Base-by-base conservation (phyloP, 2,888 invertebrate genomes). In the Saturnia pavonia region DNA sequence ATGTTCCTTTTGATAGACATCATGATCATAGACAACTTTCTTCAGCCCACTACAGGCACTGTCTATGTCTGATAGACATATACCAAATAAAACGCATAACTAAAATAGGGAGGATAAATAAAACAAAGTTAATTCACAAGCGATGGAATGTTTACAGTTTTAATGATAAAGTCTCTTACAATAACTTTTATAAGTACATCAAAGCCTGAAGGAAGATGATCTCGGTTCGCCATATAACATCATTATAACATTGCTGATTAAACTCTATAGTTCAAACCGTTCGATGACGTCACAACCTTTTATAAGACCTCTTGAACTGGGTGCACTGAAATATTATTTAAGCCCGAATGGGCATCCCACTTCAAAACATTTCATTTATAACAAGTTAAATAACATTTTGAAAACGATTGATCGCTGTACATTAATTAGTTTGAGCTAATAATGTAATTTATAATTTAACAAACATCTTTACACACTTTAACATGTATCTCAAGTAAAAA, bases 71-170 rank as follows among this genome's bases (percentile, higher is more conserved):
- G 48, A 19, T 6, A 19, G n/a, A n/a, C n/a, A n/a, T 11, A n/a
- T 9, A 19, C 0, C 8, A 51, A n/a, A 27, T 14, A 0, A 60
- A 4, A 60, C 27, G 0, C 11, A 25, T 25, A 2, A 34, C n/a
- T 22, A 14, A 57, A 45, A 65, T 8, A 22, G 40, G n/a, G 66
- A 22, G 22, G 14, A 67, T 22, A 88, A 92, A 91, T 89, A 86
- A 92, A 91, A 91, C 86, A 84, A 77, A 75, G 75, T 65, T 16
- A 65, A 71, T 73, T 88, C 85, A 91, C 89, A 93, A 92, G 92
- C 93, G 91, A 91, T 92, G 93, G 92, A 93, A 92, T 92, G 92
- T 92, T 89, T 93, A 92, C 88, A 89, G 85, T 91, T 92, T 89
- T 89, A 90, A 90, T 88, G 89, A 88, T 85, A 87, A 83, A 86